Percentiles rank a stretch among this genome's conserved stretches.
Evolutionary conservation across 2,888 invertebrate genomes (phyloP).

Genomic region (Lysandra bellargus): DNA sequence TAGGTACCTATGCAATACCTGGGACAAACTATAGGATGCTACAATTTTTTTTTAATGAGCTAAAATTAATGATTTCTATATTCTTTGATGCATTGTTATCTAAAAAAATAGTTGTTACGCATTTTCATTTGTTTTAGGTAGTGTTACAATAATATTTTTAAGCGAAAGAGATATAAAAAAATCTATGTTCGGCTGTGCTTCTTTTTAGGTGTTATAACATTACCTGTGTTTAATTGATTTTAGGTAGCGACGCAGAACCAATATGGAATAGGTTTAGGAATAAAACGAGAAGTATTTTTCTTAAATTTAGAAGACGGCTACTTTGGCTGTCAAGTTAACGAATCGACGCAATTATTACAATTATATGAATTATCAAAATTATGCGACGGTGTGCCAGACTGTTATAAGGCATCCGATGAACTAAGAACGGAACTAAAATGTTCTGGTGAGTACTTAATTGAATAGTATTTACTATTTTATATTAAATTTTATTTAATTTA

Average conservation of each 20-base stretch:
- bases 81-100: neutral
- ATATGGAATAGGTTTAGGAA: constrained; percentile 90
- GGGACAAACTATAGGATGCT: too few species aligned
- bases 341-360: constrained; percentile 96
- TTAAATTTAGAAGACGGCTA: constrained; percentile 98
- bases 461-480: neutral
- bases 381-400: constrained; percentile 94
- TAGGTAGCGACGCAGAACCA: constrained; percentile 89
- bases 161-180: too few species aligned
- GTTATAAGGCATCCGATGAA: constrained; percentile 96
- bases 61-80: too few species aligned
- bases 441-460: constrained; percentile 86
- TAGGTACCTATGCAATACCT: too few species aligned
- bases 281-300: constrained; percentile 96
- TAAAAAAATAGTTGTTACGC: too few species aligned
- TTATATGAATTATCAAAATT: constrained; percentile 96
- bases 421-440: constrained; percentile 94
- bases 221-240: constrained; percentile 44
- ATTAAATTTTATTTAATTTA: neutral
- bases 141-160: too few species aligned
- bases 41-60: too few species aligned
- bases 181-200: neutral
- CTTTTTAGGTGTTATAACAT: neutral
- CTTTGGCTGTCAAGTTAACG: constrained; percentile 98
- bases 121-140: too few species aligned